phyloP scores from a whole-genome alignment of 1,140 invertebrate species.

The Platyura marginata region DNA sequence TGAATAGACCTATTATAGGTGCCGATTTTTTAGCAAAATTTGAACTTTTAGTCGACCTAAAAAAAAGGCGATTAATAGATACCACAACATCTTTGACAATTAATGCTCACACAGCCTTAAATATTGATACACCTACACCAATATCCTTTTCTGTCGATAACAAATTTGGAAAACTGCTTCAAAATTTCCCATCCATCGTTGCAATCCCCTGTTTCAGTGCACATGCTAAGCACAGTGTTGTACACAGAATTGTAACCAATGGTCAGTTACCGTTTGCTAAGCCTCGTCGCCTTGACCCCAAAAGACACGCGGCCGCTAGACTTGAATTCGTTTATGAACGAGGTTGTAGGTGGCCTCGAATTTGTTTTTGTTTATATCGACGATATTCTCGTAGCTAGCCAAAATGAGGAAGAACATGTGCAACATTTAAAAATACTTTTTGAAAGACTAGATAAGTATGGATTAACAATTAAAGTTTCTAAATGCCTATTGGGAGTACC shows the following conservation, averaged over 20 bases:
- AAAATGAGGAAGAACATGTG: slow-evolving; percentile 11
- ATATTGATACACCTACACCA: not conserved
- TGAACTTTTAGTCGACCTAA: slow-evolving; percentile 12
- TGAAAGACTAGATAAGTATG: slow-evolving; percentile 10
- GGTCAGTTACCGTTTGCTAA: slow-evolving; percentile 17
- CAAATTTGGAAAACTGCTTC: not conserved
- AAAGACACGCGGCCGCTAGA: not conserved
- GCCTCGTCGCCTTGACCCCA: slow-evolving; percentile 10
- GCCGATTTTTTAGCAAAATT: slow-evolving; percentile 21
- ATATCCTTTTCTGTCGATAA: not conserved
- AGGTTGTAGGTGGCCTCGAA: slow-evolving; percentile 9
- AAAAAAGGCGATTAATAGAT: slow-evolving; percentile 2
- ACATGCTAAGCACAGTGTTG: slow-evolving; percentile 2
- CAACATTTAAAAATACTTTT: slow-evolving; percentile 10
- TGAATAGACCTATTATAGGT: slow-evolving; percentile 19
- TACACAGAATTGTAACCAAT: slow-evolving; percentile 9
- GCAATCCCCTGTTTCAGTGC: not conserved
- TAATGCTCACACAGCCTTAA: not conserved
- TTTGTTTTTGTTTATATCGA: slow-evolving; percentile 27
- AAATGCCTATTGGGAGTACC: slow-evolving; percentile 13
- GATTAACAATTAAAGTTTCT: slow-evolving; percentile 12
- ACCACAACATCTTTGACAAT: not conserved
- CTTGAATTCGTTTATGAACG: slow-evolving; percentile 4
- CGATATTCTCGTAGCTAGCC: slow-evolving; percentile 27
- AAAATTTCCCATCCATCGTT: not conserved